Base-by-base conservation (phyloP, 2,113 vertebrate species). In the Sialia sialis region DNA sequence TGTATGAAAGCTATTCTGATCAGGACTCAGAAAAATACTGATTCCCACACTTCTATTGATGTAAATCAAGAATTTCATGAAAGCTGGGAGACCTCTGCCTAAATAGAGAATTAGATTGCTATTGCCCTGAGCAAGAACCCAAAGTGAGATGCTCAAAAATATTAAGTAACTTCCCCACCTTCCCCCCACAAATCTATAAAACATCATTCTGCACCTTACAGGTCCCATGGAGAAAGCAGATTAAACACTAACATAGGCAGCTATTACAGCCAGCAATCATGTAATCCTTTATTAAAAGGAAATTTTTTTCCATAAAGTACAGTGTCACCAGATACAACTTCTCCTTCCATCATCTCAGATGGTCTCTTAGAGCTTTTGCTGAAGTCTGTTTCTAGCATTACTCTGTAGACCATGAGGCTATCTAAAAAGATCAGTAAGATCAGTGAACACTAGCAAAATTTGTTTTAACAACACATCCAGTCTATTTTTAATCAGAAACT, bases 381-480 rank as follows among this genome's bases (percentile, higher is more conserved):
- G 49, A 72, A 91, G 70, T 44, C 44, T 73, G 15, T 79, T 90
- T 85, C 64, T 51, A 63, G n/a, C 22, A n/a, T 76, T 82, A 62
- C 41, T 29, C 49, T 77, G 26, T 62, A 43, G 16, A 82, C 36
- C 9, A 39, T 9, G 46, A 91, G 26, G 27, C 67, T 85, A 69
- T 89, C 87, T 58, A 63, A 89, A 92, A 85, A 52, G 51, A 93
- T 93, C 92, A 94, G 34, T 91, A 91, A 85, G 34, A 91, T 85
- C 77, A 85, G 74, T 21, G 43, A 94, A 69, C 22, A 62, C 63
- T 69, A 73, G 82, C 26, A 85, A 94, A 91, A 95, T 91, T 34
- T 80, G 63, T 93, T 93, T 90, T 82, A 95, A 89, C 84, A 94
- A 76, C 63, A 74, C 55, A 85, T 94, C 70, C 72, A 91, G 75